Conservation (phyloP, 2,113 vertebrate species). For the Ptilonorhynchus violaceus region DNA sequence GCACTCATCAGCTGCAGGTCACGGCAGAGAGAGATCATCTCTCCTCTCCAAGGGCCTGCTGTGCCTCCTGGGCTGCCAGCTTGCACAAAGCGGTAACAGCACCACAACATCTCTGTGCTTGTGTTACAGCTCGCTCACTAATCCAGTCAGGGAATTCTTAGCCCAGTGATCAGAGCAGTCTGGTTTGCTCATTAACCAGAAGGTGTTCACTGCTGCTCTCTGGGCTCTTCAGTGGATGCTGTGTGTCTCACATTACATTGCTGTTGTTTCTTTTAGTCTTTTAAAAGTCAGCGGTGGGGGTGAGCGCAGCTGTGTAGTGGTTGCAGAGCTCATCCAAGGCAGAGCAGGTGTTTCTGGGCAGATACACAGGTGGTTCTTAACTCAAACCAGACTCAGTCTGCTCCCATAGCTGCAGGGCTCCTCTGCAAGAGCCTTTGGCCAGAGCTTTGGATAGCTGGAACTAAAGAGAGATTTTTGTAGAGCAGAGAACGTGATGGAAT, state of each 20-base stretch:
- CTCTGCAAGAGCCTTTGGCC: not conserved
- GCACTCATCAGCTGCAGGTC: not conserved
- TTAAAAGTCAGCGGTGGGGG: not conserved
- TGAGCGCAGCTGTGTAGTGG: not conserved
- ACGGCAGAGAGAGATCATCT: not conserved
- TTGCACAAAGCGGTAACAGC: not conserved
- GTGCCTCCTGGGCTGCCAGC: not conserved
- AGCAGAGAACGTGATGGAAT: not conserved
- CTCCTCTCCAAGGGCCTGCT: not conserved
- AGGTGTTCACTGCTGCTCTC: not conserved
- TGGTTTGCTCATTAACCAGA: not conserved
- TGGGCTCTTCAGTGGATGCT: not conserved
- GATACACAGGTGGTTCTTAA: not conserved
- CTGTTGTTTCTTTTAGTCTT: not conserved
- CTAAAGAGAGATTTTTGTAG: not conserved
- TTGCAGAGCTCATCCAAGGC: not conserved
- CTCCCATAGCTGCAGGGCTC: not conserved
- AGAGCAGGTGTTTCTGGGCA: not conserved
- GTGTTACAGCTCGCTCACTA: not conserved
- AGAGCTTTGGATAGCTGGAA: not conserved
- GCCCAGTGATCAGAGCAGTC: not conserved
- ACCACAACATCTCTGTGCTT: not conserved
- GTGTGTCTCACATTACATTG: not conserved
- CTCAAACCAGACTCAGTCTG: not conserved
- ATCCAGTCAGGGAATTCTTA: not conserved